Evolutionary conservation across 2,113 vertebrate genomes (phyloP).

Genomic region (Pampusana beccarii): DNA sequence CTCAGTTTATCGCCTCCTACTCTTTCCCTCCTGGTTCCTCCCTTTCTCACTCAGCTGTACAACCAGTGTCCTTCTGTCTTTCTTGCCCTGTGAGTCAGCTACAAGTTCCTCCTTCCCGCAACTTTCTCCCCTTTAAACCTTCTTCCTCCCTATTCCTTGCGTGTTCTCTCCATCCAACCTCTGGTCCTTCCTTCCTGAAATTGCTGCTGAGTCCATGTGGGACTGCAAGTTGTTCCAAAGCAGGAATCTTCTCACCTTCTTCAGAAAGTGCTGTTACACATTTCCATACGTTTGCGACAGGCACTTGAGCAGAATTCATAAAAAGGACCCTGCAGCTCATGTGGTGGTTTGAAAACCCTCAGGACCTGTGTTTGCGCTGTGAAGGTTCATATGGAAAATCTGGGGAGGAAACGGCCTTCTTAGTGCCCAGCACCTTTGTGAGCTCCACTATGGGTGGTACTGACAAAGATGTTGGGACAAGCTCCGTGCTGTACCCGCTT

Average conservation of each 20-base stretch:
- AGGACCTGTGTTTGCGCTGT: rapidly evolving
- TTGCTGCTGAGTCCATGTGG: rapidly evolving
- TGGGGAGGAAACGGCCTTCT: background rate
- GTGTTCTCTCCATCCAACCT: background rate
- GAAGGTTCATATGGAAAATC: background rate
- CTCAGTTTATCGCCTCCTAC: background rate
- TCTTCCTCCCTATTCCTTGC: background rate
- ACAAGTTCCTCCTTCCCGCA: background rate
- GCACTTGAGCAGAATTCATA: background rate
- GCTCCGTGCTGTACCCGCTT: background rate
- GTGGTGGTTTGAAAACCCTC: background rate
- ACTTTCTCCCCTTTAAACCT: background rate
- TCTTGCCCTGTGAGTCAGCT: background rate
- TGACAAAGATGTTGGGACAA: rapidly evolving
- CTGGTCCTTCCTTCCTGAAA: background rate
- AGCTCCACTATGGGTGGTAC: rapidly evolving
- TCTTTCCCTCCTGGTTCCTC: background rate
- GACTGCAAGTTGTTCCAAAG: no score
- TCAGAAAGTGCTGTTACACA: background rate
- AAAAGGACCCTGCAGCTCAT: background rate
- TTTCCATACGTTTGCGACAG: background rate
- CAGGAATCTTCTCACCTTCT: background rate
- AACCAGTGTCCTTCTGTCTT: rapidly evolving
- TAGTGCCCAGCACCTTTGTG: rapidly evolving
- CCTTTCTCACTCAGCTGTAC: background rate